A percentile compares a stretch with the other conserved stretches of the same genome.
phyloP scores from a whole-genome alignment of 1,140 invertebrate genomes.

The Oppia nitens region DNA sequence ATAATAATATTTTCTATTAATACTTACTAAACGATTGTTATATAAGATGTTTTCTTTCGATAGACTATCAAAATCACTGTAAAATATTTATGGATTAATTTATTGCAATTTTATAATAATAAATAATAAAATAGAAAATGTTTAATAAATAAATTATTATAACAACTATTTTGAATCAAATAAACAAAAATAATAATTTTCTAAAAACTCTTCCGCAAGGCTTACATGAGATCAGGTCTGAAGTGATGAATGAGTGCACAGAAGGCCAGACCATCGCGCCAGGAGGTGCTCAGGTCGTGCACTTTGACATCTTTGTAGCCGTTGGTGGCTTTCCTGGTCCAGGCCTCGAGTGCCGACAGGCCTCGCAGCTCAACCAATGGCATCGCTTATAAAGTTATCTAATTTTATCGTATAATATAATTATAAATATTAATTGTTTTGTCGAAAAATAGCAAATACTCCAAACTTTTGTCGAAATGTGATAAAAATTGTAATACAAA shows the following conservation, averaged over 20 bases:
- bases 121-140: too few relatives aligned
- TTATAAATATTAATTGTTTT: too few relatives aligned
- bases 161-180: too few relatives aligned
- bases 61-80: constrained; percentile 66
- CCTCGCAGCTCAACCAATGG: constrained; percentile 60
- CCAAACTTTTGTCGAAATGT: too few relatives aligned
- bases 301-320: constrained; percentile 74
- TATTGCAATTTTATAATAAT: too few relatives aligned
- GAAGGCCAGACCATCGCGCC: constrained; percentile 82
- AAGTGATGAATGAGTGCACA: constrained; percentile 92
- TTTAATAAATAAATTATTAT: too few relatives aligned
- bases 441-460: too few relatives aligned
- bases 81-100: too few relatives aligned
- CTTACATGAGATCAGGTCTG: constrained; percentile 88
- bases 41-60: constrained; percentile 69
- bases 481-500: neutral
- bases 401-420: too few relatives aligned
- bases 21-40: constrained; percentile 48
- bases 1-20: neutral
- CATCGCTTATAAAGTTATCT: too few relatives aligned
- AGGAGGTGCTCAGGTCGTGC: constrained; percentile 79
- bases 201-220: constrained; percentile 23
- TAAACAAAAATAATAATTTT: neutral
- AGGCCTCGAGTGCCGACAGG: constrained; percentile 60
- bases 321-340: constrained; percentile 59